phyloP scores from a whole-genome alignment of 2,888 invertebrate species.

The Conistra vaccinii region DNA sequence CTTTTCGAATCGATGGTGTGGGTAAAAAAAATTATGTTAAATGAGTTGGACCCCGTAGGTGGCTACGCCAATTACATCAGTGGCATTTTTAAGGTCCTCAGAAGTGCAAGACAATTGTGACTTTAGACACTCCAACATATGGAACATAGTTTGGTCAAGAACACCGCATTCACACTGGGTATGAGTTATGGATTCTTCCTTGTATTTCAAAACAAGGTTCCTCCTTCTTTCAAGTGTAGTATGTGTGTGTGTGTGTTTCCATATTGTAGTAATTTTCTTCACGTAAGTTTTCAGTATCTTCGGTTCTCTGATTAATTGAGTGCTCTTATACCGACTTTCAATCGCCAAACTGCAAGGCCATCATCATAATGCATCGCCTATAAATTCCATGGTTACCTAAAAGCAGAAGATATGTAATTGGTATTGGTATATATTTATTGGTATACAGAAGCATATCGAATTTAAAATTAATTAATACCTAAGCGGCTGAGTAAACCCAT shows the following conservation, averaged over 20 bases:
- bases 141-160: no score
- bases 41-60: no score
- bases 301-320: background rate
- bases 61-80: no score
- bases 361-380: background rate
- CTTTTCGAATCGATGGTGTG: no score
- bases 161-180: no score
- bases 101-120: no score
- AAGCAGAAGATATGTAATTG: background rate
- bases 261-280: background rate
- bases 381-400: background rate
- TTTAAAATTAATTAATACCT: conserved; percentile 23
- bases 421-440: background rate
- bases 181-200: background rate
- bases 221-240: background rate
- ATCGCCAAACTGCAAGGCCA: background rate
- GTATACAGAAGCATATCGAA: conserved; percentile 28
- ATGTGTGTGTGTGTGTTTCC: no score
- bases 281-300: background rate
- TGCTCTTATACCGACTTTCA: background rate
- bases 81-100: no score
- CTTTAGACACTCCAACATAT: no score
- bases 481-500: conserved; percentile 37
- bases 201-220: background rate
- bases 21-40: no score